Evolutionary conservation across 2,888 invertebrate genomes (phyloP).

Genomic region (Eudasyphora cyanicolor): DNA sequence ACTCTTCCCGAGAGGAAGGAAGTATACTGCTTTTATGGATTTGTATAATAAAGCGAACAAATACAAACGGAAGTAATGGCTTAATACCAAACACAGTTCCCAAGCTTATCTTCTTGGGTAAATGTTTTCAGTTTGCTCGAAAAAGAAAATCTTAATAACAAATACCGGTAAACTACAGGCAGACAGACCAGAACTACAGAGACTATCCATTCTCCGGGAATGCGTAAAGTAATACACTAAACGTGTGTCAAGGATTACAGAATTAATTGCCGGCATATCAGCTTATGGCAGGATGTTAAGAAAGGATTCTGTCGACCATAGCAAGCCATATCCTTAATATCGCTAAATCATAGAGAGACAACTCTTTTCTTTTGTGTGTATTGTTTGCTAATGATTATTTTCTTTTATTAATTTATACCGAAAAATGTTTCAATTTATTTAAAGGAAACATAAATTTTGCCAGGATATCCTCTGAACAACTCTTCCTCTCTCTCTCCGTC

Average conservation of each 20-base stretch:
- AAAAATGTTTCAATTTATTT: constrained; percentile 50
- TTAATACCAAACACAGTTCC: constrained; percentile 49
- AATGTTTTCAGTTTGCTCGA: constrained; percentile 7
- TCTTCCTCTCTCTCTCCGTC: neutral
- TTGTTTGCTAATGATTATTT: no score
- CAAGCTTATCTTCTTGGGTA: constrained; percentile 19
- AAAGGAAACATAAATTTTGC: constrained; percentile 42
- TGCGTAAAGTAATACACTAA: neutral
- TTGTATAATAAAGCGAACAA: constrained; percentile 46
- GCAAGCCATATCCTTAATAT: neutral
- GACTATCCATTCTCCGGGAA: no score
- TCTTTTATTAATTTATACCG: constrained; percentile 46
- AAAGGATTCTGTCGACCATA: neutral
- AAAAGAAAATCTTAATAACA: constrained; percentile 35
- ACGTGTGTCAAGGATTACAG: constrained; percentile 50
- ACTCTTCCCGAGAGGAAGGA: no score
- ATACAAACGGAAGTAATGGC: constrained; percentile 38
- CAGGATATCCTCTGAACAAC: constrained; percentile 36
- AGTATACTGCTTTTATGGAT: constrained; percentile 39
- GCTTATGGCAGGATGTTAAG: neutral
- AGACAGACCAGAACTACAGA: neutral
- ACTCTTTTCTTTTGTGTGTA: neutral
- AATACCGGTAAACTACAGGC: constrained; percentile 40
- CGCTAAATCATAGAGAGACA: neutral
- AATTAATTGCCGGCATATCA: constrained; percentile 54